Base-by-base conservation (phyloP, 2,888 invertebrate genomes). In the Cephus pulcher region DNA sequence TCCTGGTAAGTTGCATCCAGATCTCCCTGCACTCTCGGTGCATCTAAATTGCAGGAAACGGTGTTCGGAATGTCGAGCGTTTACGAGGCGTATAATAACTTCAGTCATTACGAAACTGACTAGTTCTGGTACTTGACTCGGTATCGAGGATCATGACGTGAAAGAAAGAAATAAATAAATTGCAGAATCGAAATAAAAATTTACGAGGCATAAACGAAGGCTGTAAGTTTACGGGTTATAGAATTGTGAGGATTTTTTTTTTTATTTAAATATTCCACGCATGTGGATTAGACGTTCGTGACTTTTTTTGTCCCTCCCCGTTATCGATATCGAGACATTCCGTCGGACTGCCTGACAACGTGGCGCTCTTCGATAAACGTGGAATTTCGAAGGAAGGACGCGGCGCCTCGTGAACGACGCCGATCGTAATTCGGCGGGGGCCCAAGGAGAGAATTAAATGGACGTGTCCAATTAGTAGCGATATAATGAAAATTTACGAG, bases 31-130 rank as follows among this genome's bases (percentile, higher is more conserved):
- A 9, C 56, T 56, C 56, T 56, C 56, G 56, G 56, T 56, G 56
- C 56, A 71, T 71, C 6, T 71, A 71, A 33, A 33, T 34, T 71
- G 71, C 71, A 34, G 32, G 71, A 71, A 71, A 71, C 33, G 71
- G 32, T 34, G 71, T 32, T 71, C 4, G 71, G 71, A 71, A 71
- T 71, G 71, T 9, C 71, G 33, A 71, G 34, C 71, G 71, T 71
- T 71, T 71, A 71, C 71, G 32, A 71, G 71, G 34, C 32, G 34
- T 23, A 71, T 71, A 71, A 34, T 71, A 71, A 32, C 71, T 30
- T 2, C 32, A 1, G 32, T 56, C 23, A 15, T 56, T 56, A 56
- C 56, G 23, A 56, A 23, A 23, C 56, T 23, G 56, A 56, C 56
- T 56, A 23, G 56, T 56, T 9, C 56, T 56, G 56, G 9, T 56